phyloP scores from a whole-genome alignment of 2,797 vertebrate species.

The Prionace glauca region DNA sequence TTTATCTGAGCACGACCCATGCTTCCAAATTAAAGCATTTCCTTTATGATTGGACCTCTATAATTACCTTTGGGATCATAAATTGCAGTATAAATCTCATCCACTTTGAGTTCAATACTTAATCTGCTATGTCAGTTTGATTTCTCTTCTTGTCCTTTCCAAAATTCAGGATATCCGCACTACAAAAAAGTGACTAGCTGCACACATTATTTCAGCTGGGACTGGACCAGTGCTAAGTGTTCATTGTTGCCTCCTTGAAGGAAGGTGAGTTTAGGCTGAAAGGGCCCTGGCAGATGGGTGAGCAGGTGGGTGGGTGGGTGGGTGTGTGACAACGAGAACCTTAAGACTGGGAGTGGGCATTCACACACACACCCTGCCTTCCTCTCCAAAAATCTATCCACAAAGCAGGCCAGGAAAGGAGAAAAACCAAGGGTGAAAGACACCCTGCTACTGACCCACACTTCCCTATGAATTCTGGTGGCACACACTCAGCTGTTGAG shows the following conservation, averaged over 20 bases:
- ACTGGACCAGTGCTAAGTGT: neutral
- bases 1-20: neutral
- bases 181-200: neutral
- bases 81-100: neutral
- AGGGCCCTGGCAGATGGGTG: too few relatives aligned
- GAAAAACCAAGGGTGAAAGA: too few relatives aligned
- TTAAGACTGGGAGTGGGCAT: too few relatives aligned
- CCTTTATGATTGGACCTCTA: neutral
- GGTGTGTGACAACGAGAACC: too few relatives aligned
- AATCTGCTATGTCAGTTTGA: neutral
- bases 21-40: neutral
- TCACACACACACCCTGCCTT: too few relatives aligned
- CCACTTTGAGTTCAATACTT: neutral
- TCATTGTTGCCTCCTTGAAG: neutral
- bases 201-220: neutral
- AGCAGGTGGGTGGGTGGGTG: too few relatives aligned
- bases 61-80: neutral
- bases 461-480: too few relatives aligned
- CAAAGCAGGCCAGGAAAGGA: too few relatives aligned
- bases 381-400: too few relatives aligned
- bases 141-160: neutral
- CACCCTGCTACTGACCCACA: too few relatives aligned
- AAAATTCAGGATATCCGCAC: neutral
- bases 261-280: too few relatives aligned
- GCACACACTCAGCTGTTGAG: too few relatives aligned